A percentile compares a stretch with the other conserved stretches of the same genome.
Evolutionary conservation across 2,113 vertebrate genomes (phyloP).

Genomic region (Meriones unguiculatus): DNA sequence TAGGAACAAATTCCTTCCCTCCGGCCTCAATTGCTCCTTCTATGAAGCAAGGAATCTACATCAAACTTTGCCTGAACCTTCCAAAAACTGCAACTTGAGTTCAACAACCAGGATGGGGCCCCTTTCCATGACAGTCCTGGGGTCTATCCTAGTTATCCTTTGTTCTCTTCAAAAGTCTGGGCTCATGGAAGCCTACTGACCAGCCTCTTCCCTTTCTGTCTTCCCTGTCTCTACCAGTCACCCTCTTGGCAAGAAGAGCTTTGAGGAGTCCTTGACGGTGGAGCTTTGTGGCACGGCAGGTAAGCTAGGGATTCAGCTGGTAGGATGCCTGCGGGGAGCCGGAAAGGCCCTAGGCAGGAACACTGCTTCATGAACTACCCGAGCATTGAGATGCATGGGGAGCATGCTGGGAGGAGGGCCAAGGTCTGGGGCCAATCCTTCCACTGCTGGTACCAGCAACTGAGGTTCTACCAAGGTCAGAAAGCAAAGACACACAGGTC

Average conservation of each 20-base stretch:
- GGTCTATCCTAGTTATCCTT: not conserved
- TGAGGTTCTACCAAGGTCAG: not conserved
- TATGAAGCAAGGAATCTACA: not conserved
- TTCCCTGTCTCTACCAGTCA: constrained; percentile 75
- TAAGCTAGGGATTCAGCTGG: constrained; percentile 78
- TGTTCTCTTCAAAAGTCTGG: accelerated
- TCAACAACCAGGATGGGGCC: not conserved
- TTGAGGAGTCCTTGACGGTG: constrained; percentile 94
- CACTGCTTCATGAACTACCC: accelerated
- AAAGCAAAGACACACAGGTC: not conserved
- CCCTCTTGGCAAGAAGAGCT: constrained; percentile 90
- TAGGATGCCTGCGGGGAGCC: not conserved
- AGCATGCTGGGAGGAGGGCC: not conserved
- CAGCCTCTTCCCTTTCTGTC: constrained; percentile 24
- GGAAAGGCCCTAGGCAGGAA: not conserved
- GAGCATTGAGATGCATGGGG: not conserved
- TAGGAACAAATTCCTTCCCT: not conserved
- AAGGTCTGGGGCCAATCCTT: not conserved
- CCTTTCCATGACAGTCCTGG: not conserved
- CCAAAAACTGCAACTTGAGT: not conserved
- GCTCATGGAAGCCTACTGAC: constrained; percentile 20
- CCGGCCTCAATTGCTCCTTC: not conserved
- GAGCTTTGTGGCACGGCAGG: constrained; percentile 99
- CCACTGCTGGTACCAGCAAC: accelerated
- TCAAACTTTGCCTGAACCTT: not conserved